Evolutionary conservation across 2,888 invertebrate species (phyloP), one percentile per base, ranked within the genome.

Genomic region (Cantharis rustica): DNA sequence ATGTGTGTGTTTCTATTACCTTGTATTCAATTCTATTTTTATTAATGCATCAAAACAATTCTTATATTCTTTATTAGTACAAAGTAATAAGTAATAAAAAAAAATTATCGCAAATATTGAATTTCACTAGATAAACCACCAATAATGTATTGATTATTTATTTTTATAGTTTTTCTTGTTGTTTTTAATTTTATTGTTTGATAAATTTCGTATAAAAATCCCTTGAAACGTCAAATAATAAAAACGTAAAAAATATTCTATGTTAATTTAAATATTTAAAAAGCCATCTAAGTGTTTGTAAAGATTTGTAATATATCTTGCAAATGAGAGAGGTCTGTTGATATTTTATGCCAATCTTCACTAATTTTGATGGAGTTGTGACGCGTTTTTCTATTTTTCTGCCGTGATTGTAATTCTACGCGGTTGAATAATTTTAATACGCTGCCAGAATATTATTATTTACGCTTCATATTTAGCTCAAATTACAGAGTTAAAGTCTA

Each of bases 341-440:
- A 85, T 86, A 88, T 88, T 88, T 88, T 88, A 86, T 86, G 87
- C 84, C 88, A 88, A 87, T 88, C 85, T 88, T 83, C 88, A 85
- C 88, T 88, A 88, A 88, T 88, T 88, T 88, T 86, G 86, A 88
- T 88, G 86, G 86, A 86, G 88, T 87, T 87, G 87, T 86, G 84
- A 82, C 80, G 79, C 84, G 85, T 87, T 88, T 88, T 87, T 87
- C 87, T 87, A 87, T 88, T 88, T 88, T 88, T 87, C 87, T 82
- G 82, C 73, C 84, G 82, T 87, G 87, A 88, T 87, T 87, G 87
- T 88, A 88, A 88, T 88, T 87, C 85, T 83, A 84, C 80, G 84
- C 87, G 86, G 86, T 83, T 83, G 86, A 84, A 77, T 76, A 80
- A 79, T 82, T 82, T 82, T 83, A 84, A 83, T 84, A 85, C 85